These are phyloP conservation scores for Eleginops maclovinus DNA, from an alignment of 2,113 vertebrate species.

Conservation along the genomic window DNA sequence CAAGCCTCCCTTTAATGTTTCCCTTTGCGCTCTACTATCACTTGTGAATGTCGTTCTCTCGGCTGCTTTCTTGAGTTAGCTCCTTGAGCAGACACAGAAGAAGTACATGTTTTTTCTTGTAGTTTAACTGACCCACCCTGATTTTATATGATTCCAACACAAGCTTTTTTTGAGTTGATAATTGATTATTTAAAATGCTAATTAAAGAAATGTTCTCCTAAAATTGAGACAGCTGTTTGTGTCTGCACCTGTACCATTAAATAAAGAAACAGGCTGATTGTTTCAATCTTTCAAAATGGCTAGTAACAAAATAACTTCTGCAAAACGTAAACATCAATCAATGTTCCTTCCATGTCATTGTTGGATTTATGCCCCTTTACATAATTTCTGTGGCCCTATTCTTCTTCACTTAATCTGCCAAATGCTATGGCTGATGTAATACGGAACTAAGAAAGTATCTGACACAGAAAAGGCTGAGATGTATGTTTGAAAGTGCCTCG, in stretches of 20 bases:
- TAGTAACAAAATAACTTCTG: conserved; percentile 11
- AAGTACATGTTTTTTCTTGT: background rate
- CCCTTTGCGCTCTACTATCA: conserved; percentile 24
- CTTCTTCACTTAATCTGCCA: conserved; percentile 10
- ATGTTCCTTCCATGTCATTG: background rate
- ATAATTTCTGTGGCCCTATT: conserved; percentile 1
- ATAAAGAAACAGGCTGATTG: conserved; percentile 8
- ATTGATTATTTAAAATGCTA: background rate
- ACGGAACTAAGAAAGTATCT: conserved; percentile 9
- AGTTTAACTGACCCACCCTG: background rate
- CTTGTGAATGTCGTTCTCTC: conserved; percentile 1
- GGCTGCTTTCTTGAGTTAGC: background rate
- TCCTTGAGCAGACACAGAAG: background rate
- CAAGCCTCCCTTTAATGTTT: conserved; percentile 35
- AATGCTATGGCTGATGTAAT: conserved; percentile 8
- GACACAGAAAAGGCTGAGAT: conserved; percentile 42
- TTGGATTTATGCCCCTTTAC: background rate
- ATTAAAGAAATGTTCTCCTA: no score
- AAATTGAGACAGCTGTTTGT: background rate
- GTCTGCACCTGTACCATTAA: conserved; percentile 3
- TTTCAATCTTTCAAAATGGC: background rate
- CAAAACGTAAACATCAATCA: background rate
- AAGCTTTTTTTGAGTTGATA: background rate
- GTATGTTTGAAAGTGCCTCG: conserved; percentile 31
- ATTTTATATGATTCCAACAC: background rate